Percentiles rank a stretch among this genome's conserved stretches.
phyloP scores from a whole-genome alignment of 2,888 invertebrate genomes.

The Pteria penguin region DNA sequence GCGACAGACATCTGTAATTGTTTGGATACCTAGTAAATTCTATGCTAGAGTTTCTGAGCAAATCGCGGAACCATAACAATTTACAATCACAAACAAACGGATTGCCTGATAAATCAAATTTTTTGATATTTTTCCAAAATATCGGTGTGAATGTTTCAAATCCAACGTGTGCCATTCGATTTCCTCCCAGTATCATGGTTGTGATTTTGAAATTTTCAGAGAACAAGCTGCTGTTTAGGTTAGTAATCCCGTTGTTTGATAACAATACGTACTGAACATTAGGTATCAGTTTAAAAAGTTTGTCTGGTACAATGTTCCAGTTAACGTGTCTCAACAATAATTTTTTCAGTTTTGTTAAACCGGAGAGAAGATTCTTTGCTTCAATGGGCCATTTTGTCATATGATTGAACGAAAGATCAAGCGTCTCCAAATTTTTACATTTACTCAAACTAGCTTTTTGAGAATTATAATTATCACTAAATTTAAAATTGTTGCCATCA shows the following conservation, averaged over 20 bases:
- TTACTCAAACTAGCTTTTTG: neutral
- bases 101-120: constrained; percentile 83
- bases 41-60: constrained; percentile 16
- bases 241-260: neutral
- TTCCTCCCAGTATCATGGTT: neutral
- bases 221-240: neutral
- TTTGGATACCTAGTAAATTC: neutral
- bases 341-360: neutral
- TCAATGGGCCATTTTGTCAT: neutral
- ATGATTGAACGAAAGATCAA: constrained; percentile 1
- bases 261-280: neutral
- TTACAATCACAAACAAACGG: constrained; percentile 84
- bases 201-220: neutral
- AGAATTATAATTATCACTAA: neutral
- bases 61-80: constrained; percentile 62
- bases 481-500: neutral
- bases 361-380: neutral
- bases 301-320: neutral
- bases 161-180: constrained; percentile 4
- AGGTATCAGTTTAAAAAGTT: neutral
- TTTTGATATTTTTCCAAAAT: constrained; percentile 53
- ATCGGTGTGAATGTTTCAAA: constrained; percentile 25
- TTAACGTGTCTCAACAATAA: neutral
- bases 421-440: neutral
- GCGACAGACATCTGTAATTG: neutral